Percentiles rank a stretch among this genome's conserved stretches.
phyloP scores from a whole-genome alignment of 64 coral and sea anemone genomes.

The Pocillopora verrucosa region DNA sequence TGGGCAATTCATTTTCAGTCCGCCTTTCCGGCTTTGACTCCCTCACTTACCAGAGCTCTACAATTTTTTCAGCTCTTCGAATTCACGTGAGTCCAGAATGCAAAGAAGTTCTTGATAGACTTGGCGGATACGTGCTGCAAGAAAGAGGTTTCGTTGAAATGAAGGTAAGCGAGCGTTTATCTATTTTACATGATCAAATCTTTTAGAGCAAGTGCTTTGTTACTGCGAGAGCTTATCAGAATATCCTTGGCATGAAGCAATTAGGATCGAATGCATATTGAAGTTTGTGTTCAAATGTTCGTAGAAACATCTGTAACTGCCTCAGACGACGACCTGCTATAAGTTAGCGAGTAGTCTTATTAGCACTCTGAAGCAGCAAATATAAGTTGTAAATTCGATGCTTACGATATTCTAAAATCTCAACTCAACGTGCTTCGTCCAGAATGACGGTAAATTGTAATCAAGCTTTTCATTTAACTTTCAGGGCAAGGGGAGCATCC shows the following conservation, averaged over 20 bases:
- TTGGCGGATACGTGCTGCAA: conserved; percentile 84
- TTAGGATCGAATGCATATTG: too few relatives aligned
- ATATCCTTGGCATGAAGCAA: too few relatives aligned
- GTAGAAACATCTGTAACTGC: too few relatives aligned
- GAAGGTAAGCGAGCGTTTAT: conserved; percentile 52
- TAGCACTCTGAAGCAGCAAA: too few relatives aligned
- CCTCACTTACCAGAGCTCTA: background rate
- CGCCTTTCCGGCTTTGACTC: background rate
- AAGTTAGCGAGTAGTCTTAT: too few relatives aligned
- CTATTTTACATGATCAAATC: background rate
- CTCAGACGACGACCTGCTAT: too few relatives aligned
- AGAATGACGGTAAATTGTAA: background rate
- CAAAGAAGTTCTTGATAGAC: conserved; percentile 58
- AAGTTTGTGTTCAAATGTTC: too few relatives aligned
- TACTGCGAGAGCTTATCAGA: too few relatives aligned
- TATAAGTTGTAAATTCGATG: too few relatives aligned
- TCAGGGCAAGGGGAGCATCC: conserved; percentile 80
- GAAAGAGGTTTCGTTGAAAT: conserved; percentile 82
- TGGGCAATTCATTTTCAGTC: background rate
- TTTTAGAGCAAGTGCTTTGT: too few relatives aligned
- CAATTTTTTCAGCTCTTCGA: conserved; percentile 59
- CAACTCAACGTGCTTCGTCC: background rate
- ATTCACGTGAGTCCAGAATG: conserved; percentile 95
- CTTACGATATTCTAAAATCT: background rate
- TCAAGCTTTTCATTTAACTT: background rate